Conservation (phyloP, 2,797 vertebrate species). For the Fistularia tabacaria region DNA sequence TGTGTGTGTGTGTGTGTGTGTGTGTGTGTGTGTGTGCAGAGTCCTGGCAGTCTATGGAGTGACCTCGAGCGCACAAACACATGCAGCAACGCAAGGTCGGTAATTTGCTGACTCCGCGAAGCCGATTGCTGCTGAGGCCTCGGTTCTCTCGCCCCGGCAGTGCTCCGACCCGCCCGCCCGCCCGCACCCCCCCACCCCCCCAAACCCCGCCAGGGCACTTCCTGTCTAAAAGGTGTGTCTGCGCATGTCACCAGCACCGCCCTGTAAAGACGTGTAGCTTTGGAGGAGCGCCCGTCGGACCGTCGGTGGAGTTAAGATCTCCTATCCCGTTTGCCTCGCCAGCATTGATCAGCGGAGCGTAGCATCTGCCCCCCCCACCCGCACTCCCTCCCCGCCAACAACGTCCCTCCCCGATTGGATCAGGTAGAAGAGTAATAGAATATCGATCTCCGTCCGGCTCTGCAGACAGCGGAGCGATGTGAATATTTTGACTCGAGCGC, state of each 20-base stretch:
- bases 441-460: slow-evolving; percentile 50
- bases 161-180: no score
- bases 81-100: slow-evolving; percentile 53
- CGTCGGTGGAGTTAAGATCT: slow-evolving; percentile 43
- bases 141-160: slow-evolving; percentile 1
- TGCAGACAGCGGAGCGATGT: slow-evolving; percentile 60
- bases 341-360: slow-evolving; percentile 48
- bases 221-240: slow-evolving; percentile 4
- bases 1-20: no score
- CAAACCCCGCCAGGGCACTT: slow-evolving; percentile 7
- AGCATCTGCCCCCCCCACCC: not conserved
- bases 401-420: slow-evolving; percentile 16
- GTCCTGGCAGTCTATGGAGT: no score
- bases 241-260: not conserved
- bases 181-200: slow-evolving; percentile 15
- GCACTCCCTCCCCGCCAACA: no score
- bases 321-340: slow-evolving; percentile 28
- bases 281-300: slow-evolving; percentile 2
- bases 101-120: slow-evolving; percentile 58
- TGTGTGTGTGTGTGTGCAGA: no score
- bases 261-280: slow-evolving; percentile 2
- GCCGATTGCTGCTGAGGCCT: slow-evolving; percentile 56
- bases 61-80: slow-evolving; percentile 1
- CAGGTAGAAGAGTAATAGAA: slow-evolving; percentile 59
- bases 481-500: slow-evolving; percentile 53